Percentiles rank a stretch among this genome's conserved stretches.
Evolutionary conservation across 2,888 invertebrate genomes (phyloP).

Genomic region (Hyposoter dolosus): DNA sequence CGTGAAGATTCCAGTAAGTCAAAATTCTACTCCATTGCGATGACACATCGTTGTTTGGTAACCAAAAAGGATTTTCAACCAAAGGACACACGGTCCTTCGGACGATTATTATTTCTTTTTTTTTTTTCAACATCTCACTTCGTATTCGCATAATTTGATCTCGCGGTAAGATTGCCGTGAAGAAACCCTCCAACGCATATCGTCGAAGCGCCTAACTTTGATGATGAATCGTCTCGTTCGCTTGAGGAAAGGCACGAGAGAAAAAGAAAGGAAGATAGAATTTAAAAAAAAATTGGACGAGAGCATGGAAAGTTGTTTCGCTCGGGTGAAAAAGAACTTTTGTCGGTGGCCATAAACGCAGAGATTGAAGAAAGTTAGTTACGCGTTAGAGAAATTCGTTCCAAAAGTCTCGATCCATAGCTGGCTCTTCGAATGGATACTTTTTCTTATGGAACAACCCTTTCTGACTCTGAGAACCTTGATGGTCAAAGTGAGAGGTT

Average conservation of each 20-base stretch:
- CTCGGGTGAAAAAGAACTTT: slow-evolving; percentile 55
- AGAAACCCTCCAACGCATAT: slow-evolving; percentile 28
- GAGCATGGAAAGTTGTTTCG: background rate
- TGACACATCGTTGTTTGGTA: slow-evolving; percentile 70
- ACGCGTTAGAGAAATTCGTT: slow-evolving; percentile 81
- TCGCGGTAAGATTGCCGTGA: slow-evolving; percentile 48
- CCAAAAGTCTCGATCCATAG: slow-evolving; percentile 71
- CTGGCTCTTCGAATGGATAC: slow-evolving; percentile 20
- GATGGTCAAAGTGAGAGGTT: slow-evolving; percentile 39
- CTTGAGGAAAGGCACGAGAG: background rate
- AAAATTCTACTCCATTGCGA: slow-evolving; percentile 35
- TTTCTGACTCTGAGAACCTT: slow-evolving; percentile 65
- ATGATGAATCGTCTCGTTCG: slow-evolving; percentile 59
- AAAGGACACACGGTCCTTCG: slow-evolving; percentile 37
- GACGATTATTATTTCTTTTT: background rate
- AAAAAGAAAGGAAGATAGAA: background rate
- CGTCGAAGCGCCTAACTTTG: slow-evolving; percentile 12
- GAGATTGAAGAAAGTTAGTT: slow-evolving; percentile 72
- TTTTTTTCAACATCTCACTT: slow-evolving; percentile 47
- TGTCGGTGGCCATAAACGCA: slow-evolving; percentile 35
- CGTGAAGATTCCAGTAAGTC: slow-evolving; percentile 56
- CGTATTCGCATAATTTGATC: slow-evolving; percentile 11
- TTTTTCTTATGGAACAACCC: slow-evolving; percentile 70
- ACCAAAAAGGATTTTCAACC: slow-evolving; percentile 58
- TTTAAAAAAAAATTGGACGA: slow-evolving; percentile 7